These are phyloP conservation scores for Marcusenius ussheri DNA, from an alignment of 2,113 vertebrate genomes.

Conservation along the genomic window DNA sequence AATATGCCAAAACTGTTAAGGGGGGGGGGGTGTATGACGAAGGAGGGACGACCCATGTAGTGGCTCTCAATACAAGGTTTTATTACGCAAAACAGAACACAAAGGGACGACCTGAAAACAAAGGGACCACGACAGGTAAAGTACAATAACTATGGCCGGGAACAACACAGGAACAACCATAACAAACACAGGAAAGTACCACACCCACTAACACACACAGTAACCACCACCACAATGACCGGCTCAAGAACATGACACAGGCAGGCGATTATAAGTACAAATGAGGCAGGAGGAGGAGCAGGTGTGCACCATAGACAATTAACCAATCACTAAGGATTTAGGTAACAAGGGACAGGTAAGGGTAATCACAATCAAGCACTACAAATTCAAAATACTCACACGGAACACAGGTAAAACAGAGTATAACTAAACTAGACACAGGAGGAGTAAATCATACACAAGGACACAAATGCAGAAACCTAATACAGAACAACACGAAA, in stretches of 20 bases:
- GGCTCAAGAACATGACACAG: neutral
- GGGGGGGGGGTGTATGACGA: too few relatives aligned
- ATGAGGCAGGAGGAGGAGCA: too few relatives aligned
- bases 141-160: neutral
- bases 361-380: too few relatives aligned
- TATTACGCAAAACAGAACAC: neutral
- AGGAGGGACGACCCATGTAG: neutral
- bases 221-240: neutral
- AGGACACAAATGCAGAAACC: too few relatives aligned
- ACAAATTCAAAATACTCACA: too few relatives aligned
- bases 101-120: neutral
- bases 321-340: too few relatives aligned
- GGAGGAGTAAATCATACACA: too few relatives aligned
- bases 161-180: neutral
- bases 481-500: too few relatives aligned
- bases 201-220: neutral
- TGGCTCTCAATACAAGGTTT: neutral
- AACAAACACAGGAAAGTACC: neutral
- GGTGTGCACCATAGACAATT: too few relatives aligned
- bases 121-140: neutral
- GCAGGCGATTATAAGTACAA: neutral
- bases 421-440: too few relatives aligned
- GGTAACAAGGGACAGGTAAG: too few relatives aligned
- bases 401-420: too few relatives aligned
- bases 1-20: neutral